These are phyloP conservation scores for Dolichotis patagonum DNA, from an alignment of 2,113 vertebrate species.

Conservation along the genomic window DNA sequence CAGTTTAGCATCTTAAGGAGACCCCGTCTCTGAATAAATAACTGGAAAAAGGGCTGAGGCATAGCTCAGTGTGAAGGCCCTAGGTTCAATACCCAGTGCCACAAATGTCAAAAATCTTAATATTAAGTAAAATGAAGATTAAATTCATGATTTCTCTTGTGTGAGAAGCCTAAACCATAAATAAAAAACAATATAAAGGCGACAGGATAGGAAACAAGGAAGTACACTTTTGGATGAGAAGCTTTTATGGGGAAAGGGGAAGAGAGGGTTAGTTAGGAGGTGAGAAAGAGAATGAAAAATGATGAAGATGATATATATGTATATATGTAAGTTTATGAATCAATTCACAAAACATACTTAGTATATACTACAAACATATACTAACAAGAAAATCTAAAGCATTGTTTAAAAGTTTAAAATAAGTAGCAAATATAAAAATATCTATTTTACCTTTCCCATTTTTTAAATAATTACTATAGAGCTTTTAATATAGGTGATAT, in stretches of 20 bases:
- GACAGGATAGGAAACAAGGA: neutral
- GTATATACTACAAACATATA: neutral
- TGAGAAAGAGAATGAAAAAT: neutral
- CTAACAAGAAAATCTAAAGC: neutral
- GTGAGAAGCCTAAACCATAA: neutral
- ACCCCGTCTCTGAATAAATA: neutral
- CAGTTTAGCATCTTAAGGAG: neutral
- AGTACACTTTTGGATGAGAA: neutral
- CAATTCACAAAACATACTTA: neutral
- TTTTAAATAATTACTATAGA: neutral
- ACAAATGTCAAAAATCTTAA: neutral
- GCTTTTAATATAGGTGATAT: neutral
- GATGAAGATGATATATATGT: neutral
- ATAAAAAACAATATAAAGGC: neutral
- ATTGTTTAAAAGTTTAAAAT: neutral
- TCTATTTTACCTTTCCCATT: neutral
- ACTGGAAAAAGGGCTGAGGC: neutral
- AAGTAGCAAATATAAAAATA: neutral
- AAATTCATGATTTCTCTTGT: neutral
- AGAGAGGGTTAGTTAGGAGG: neutral
- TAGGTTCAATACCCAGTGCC: neutral
- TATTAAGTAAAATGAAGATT: neutral
- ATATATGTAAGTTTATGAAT: neutral
- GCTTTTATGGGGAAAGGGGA: neutral
- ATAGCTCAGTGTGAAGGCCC: neutral